Percentiles rank a stretch among this genome's conserved stretches.
These are phyloP conservation scores for Percopsis transmontana DNA, from an alignment of 2,113 vertebrate species.

Conservation along the genomic window DNA sequence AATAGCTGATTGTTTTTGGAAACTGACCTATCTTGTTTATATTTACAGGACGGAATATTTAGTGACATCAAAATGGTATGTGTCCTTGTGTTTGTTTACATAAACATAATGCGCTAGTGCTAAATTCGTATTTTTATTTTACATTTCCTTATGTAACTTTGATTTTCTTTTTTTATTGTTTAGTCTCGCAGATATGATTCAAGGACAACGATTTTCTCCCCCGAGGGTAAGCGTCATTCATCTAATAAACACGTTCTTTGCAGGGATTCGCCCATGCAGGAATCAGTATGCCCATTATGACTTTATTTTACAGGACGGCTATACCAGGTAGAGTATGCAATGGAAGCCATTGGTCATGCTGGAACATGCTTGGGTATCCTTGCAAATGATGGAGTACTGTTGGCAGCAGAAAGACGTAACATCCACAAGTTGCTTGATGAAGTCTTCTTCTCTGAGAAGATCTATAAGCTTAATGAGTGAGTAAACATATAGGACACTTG, in stretches of 20 bases:
- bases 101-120: neutral
- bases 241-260: neutral
- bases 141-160: neutral
- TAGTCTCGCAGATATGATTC: constrained; percentile 99
- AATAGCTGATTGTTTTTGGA: neutral
- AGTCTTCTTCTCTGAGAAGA: constrained; percentile 92
- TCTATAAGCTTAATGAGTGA: constrained; percentile 93
- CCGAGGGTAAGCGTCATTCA: constrained; percentile 83
- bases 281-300: too few species aligned
- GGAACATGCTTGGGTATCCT: constrained; percentile 89
- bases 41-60: neutral
- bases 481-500: constrained; percentile 45
- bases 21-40: neutral
- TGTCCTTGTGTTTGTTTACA: neutral
- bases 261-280: neutral
- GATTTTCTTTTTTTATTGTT: neutral
- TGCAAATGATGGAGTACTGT: constrained; percentile 86
- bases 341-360: constrained; percentile 92
- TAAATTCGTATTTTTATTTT: neutral
- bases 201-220: constrained; percentile 97
- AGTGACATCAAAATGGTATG: too few species aligned
- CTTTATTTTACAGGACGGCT: constrained; percentile 77
- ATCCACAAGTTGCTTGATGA: constrained; percentile 92
- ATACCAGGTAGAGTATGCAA: constrained; percentile 91
- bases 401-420: constrained; percentile 89